Conservation (phyloP, 2,888 invertebrate species). For the Apeira syringaria region DNA sequence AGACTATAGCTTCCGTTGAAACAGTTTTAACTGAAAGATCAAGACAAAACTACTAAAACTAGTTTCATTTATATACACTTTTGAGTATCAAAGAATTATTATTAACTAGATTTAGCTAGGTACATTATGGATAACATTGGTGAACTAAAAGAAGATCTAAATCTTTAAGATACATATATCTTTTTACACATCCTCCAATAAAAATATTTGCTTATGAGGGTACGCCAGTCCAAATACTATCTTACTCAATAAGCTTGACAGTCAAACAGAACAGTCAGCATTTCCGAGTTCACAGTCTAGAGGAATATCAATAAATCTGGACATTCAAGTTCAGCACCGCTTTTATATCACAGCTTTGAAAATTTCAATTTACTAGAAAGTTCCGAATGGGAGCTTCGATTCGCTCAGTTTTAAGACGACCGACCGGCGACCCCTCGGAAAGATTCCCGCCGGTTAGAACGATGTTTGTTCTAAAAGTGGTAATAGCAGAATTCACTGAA, state of each 20-base stretch:
- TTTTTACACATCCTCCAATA: no score
- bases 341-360: constrained; percentile 15
- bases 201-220: no score
- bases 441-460: constrained; percentile 1
- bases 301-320: constrained; percentile 19
- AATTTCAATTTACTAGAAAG: constrained; percentile 27
- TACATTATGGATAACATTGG: no score
- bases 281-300: constrained; percentile 6
- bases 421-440: constrained; percentile 9
- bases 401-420: constrained; percentile 14
- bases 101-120: no score
- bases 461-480: constrained; percentile 19
- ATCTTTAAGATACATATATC: no score
- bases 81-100: no score
- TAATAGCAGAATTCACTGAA: constrained; percentile 11
- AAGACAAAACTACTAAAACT: no score
- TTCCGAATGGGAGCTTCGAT: constrained; percentile 12
- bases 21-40: no score
- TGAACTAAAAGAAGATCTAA: no score
- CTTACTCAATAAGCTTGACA: constrained; percentile 1
- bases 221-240: no score
- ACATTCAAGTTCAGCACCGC: constrained; percentile 15
- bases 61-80: no score
- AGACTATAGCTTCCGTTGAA: no score
- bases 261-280: constrained; percentile 4